Evolutionary conservation across 2,797 vertebrate genomes (phyloP).

Genomic region (Amphiprion clarkii): DNA sequence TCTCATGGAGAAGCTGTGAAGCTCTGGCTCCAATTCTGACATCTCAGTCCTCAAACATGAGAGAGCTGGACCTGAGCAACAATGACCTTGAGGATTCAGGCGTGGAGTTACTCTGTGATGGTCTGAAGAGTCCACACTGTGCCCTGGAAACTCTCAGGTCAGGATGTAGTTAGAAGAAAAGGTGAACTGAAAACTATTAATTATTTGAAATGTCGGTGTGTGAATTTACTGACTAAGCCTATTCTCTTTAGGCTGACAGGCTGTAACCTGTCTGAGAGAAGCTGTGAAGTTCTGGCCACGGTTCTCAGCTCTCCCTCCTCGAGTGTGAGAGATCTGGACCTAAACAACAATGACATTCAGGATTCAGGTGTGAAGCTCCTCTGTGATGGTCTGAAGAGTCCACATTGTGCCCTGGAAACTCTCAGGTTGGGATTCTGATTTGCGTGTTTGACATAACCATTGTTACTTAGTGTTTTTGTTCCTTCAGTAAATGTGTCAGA

Average conservation of each 20-base stretch:
- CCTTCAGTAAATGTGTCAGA: background rate
- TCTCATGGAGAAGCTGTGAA: background rate
- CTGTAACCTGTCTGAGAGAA: background rate
- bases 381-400: background rate
- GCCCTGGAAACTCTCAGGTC: background rate
- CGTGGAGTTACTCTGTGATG: background rate
- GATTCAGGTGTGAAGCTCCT: background rate
- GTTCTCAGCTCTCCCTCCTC: background rate
- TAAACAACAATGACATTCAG: background rate
- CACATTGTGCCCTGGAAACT: background rate
- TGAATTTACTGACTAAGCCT: background rate
- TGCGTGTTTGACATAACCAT: background rate
- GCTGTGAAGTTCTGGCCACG: background rate
- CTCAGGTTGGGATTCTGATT: background rate
- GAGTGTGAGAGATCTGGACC: background rate
- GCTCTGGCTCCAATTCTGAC: background rate
- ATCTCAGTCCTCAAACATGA: background rate
- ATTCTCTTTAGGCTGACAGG: background rate
- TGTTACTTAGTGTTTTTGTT: background rate
- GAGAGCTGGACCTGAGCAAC: background rate
- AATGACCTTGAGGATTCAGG: background rate
- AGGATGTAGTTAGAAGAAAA: too few relatives aligned
- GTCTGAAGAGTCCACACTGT: background rate
- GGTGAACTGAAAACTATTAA: too few relatives aligned
- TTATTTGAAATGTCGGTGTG: background rate